Conservation (phyloP, 2,113 vertebrate genomes). For the Python bivittatus region DNA sequence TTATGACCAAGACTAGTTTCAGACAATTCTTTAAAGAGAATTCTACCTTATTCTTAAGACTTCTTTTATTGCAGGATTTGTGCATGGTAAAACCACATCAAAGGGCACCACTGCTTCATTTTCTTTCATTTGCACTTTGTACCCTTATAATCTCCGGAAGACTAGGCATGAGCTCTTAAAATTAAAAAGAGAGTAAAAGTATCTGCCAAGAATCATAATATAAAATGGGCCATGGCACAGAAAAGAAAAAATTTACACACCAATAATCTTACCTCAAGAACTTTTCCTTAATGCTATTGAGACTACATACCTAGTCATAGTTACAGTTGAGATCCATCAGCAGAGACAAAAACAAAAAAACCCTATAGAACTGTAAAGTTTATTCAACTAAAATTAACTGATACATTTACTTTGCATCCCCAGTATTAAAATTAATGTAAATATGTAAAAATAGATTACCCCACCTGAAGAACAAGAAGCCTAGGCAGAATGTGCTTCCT, state of each 20-base stretch:
- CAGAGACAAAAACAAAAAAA: not conserved
- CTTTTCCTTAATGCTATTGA: not conserved
- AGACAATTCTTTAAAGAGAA: not conserved
- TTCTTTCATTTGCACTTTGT: slow-evolving; percentile 28
- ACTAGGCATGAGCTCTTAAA: not conserved
- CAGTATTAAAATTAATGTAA: not conserved
- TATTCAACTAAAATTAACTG: not conserved
- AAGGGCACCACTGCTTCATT: slow-evolving; percentile 26
- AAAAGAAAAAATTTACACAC: not conserved
- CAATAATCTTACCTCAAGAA: not conserved
- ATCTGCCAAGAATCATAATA: slow-evolving; percentile 18
- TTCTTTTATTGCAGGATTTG: slow-evolving; percentile 21
- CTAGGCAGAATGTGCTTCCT: not conserved
- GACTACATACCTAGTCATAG: not conserved
- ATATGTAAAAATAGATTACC: not conserved
- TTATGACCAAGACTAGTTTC: slow-evolving; percentile 3
- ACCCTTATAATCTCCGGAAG: slow-evolving; percentile 12
- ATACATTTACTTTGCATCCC: not conserved
- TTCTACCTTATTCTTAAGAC: slow-evolving; percentile 19
- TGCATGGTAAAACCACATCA: slow-evolving; percentile 11
- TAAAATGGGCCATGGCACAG: not conserved
- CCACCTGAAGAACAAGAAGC: not conserved
- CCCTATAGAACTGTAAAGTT: not conserved
- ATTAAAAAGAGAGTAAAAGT: not conserved
- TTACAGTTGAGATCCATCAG: not conserved